phyloP scores from a whole-genome alignment of 2,113 vertebrate genomes.

The Gopherus flavomarginatus region DNA sequence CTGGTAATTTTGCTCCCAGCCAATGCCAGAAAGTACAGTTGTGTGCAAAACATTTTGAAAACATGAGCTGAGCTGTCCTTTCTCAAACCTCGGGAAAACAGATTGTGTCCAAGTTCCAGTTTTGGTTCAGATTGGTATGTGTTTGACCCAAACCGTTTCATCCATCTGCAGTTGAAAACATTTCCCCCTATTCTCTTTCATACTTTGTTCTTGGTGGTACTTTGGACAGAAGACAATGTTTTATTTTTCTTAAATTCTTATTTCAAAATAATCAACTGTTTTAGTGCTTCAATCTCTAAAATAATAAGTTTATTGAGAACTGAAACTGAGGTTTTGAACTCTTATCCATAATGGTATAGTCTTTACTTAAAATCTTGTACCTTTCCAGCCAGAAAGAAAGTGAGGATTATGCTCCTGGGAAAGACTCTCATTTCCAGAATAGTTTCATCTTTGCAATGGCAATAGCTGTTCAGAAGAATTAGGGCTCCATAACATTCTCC shows the following conservation, averaged over 20 bases:
- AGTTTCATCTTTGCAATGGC: neutral
- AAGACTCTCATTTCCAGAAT: neutral
- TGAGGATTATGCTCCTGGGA: neutral
- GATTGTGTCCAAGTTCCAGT: neutral
- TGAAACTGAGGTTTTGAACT: neutral
- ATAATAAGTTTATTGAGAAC: neutral
- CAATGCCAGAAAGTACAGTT: slow-evolving; percentile 43
- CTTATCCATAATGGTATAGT: neutral
- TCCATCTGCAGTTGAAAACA: neutral
- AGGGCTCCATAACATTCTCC: rapidly evolving
- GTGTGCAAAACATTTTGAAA: slow-evolving; percentile 4
- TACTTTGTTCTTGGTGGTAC: neutral
- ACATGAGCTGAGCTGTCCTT: neutral
- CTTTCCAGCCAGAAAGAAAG: neutral
- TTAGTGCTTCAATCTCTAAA: neutral
- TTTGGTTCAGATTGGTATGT: neutral
- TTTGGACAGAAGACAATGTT: neutral
- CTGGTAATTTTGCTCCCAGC: neutral
- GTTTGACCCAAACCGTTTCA: neutral
- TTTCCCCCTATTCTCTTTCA: neutral
- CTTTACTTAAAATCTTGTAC: neutral
- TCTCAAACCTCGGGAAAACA: neutral
- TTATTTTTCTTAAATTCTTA: neutral
- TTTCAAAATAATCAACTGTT: neutral
- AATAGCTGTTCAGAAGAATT: neutral